Base-by-base conservation (phyloP, 1,140 invertebrate genomes). In the Hestina assimilis region DNA sequence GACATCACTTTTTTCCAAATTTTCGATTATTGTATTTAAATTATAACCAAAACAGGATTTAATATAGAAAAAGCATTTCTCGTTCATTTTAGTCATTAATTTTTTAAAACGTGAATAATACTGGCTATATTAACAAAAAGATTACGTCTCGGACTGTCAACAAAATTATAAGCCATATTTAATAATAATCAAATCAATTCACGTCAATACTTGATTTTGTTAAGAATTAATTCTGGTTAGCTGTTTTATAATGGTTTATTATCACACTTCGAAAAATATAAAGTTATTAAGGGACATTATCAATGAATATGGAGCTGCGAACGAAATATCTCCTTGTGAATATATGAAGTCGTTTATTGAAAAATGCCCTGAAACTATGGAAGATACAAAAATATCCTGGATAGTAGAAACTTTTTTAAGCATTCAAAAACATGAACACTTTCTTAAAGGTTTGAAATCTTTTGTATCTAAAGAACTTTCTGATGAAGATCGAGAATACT, bases 311-410 rank as follows among this genome's bases (percentile, higher is more conserved):
- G 60, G 31, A 17, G 52, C 50, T 26, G 38, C 59, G 0, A 69
- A 26, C 23, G 81, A 83, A 38, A 15, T 72, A 17, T 68, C 81
- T 0, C 73, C 85, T 2, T 69, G 71, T 47, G 85, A 88, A 46
- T 88, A 75, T 54, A 83, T 86, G 74, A 79, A 83, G 50, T 54
- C 12, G 2, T 88, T 76, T 31, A 73, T 86, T 14, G 80, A 79
- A 66, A 76, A 75, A 48, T 79, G 68, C 69, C 68, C 74, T 8
- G 69, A 81, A 31, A 53, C 53, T 11, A 75, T 48, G 15, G 72
- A 82, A 11, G 77, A 85, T 57, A 14, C 63, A 1, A 87, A 85
- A 69, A 56, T 82, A 20, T 72, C 69, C 15, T 88, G 83, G 83
- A 79, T 83, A 11, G 72, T 71, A 0, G 79, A 88, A 69, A 70